Conservation (phyloP, 23 tunicate genomes). For the Phallusia fumigata region DNA sequence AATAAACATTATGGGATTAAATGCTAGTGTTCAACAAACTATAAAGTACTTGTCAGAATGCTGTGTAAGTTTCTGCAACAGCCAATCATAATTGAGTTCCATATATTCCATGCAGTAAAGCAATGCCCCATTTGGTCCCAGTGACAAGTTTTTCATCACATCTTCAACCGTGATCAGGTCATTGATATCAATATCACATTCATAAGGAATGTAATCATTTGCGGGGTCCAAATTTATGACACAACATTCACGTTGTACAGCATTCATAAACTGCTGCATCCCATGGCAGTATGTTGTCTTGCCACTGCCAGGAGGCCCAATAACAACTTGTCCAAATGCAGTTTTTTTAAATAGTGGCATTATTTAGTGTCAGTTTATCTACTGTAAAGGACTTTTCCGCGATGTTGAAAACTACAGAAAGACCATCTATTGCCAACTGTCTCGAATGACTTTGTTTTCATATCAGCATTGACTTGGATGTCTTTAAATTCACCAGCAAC, state of each 20-base stretch:
- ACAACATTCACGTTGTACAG: slow-evolving; percentile 75
- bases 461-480: slow-evolving; percentile 86
- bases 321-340: slow-evolving; percentile 86
- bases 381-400: slow-evolving; percentile 71
- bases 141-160: slow-evolving; percentile 82
- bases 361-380: background rate
- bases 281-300: slow-evolving; percentile 93
- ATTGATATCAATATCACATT: slow-evolving; percentile 79
- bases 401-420: slow-evolving; percentile 76
- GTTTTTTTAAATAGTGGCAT: slow-evolving; percentile 21
- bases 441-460: slow-evolving; percentile 78
- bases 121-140: slow-evolving; percentile 96
- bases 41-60: slow-evolving; percentile 56
- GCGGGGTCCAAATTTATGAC: slow-evolving; percentile 97
- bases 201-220: slow-evolving; percentile 81
- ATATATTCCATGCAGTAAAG: slow-evolving; percentile 94
- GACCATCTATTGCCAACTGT: slow-evolving; percentile 72
- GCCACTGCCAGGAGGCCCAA: slow-evolving; percentile 99
- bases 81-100: slow-evolving; percentile 81
- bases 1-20: too few species aligned
- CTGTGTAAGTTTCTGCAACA: slow-evolving; percentile 58
- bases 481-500: slow-evolving; percentile 88
- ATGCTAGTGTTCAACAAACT: background rate
- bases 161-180: slow-evolving; percentile 93
- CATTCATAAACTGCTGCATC: slow-evolving; percentile 85